These are phyloP conservation scores for Amphiduros pacificus DNA, from an alignment of 2,888 invertebrate genomes.

Conservation along the genomic window DNA sequence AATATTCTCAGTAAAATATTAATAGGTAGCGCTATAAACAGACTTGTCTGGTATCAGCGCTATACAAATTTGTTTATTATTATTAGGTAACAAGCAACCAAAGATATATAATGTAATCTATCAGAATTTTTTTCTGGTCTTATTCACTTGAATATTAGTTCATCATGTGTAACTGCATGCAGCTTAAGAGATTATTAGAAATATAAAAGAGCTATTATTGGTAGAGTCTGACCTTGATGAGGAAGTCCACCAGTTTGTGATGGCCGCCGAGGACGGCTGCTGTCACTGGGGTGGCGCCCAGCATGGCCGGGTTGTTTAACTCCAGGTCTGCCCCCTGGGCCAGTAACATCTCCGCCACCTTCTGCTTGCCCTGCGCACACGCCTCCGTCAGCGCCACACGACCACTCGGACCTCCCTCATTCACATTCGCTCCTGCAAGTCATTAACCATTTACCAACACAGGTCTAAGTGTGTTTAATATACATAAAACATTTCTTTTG, in stretches of 20 bases:
- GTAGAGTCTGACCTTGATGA: slow-evolving; percentile 26
- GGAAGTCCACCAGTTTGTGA: slow-evolving; percentile 23
- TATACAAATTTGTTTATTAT: too few species aligned
- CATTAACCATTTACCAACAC: too few species aligned
- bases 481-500: too few species aligned
- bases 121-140: not conserved
- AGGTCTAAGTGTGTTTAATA: too few species aligned
- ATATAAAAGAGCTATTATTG: not conserved
- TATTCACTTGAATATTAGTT: not conserved
- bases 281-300: slow-evolving; percentile 29
- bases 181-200: not conserved
- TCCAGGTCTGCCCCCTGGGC: slow-evolving; percentile 26
- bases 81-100: not conserved
- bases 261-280: slow-evolving; percentile 24
- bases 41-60: too few species aligned
- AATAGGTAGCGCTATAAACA: not conserved
- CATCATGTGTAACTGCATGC: not conserved
- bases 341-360: slow-evolving; percentile 27
- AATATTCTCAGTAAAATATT: not conserved
- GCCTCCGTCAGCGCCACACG: slow-evolving; percentile 31
- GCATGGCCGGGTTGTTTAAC: slow-evolving; percentile 22
- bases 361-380: slow-evolving; percentile 23
- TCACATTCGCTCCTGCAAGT: slow-evolving; percentile 27
- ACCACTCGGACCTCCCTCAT: slow-evolving; percentile 27
- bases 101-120: not conserved